Conservation (phyloP, 1,140 invertebrate species). For the Branchinecta lynchi region DNA sequence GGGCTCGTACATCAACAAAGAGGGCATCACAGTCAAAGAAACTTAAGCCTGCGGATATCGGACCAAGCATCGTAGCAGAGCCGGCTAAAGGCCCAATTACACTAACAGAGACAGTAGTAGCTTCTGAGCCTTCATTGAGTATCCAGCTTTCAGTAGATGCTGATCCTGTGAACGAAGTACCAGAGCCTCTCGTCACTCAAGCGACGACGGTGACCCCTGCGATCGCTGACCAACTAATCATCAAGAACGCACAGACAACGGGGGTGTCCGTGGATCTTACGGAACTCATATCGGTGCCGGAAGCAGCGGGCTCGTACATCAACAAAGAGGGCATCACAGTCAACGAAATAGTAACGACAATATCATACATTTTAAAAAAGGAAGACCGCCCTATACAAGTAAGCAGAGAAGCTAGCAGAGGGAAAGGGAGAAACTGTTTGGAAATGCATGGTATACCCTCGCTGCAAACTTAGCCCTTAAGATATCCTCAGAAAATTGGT, state of each 20-base stretch:
- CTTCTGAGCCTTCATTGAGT: no score
- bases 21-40: background rate
- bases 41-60: no score
- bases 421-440: background rate
- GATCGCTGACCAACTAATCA: no score
- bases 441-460: background rate
- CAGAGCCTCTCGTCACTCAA: no score
- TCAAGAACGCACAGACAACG: no score
- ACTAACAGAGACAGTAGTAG: no score
- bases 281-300: background rate
- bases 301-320: background rate
- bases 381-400: background rate
- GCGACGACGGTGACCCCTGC: no score
- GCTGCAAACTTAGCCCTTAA: background rate
- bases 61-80: no score
- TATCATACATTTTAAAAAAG: background rate
- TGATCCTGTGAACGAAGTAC: no score
- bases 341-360: background rate
- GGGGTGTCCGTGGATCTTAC: no score
- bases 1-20: background rate
- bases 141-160: no score
- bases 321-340: background rate
- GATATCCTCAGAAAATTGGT: background rate
- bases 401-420: background rate
- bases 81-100: no score